Base-by-base conservation (phyloP, 2,113 vertebrate species). In the Gadus macrocephalus region DNA sequence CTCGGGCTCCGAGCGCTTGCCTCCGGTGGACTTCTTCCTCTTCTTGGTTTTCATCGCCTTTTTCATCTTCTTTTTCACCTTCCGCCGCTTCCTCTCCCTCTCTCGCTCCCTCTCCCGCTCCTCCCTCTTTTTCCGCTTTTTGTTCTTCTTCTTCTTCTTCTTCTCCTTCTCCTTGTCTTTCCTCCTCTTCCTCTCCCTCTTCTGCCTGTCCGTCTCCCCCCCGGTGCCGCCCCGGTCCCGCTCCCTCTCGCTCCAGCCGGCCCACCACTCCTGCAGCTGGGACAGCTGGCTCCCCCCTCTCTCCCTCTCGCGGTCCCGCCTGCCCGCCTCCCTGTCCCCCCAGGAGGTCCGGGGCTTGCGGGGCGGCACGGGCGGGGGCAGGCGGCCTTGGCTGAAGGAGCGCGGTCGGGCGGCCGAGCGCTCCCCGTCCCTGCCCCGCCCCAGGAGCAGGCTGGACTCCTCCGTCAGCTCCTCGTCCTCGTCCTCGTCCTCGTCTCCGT, bases 181-280 rank as follows among this genome's bases (percentile, higher is more conserved):
- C 59, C 89, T 90, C 42, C 85, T 84, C 77, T 90, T 92, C 85
- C 88, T 92, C 67, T 92, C 91, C 35, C 88, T 78, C 73, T 91
- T 91, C 72, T 81, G 87, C 68, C 90, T 87, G 42, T 92, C 92
- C 19, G 81, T 25, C n/a, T 92, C 90, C 53, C 77, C 88, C 71
- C 49, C 75, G 3, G 72, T 77, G 56, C 85, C 81, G 27, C 89
- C 75, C 58, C 86, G 20, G 16, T 76, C 59, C 17, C 74, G 82
- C 74, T 92, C 91, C 68, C 90, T 83, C 60, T 92, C 91, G 15
- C 85, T 92, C 91, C 92, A 92, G 70, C 90, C 91, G 20, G 90
- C 90, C 91, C 91, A 92, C 91, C 91, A 93, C 74, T 92, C 90
- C 72, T 92, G 92, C 64, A 93, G 90, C 84, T 92, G 91, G 61